Percentiles rank a stretch among this genome's conserved stretches.
phyloP scores from a whole-genome alignment of 2,888 invertebrate species.

The Drosophila greeni region DNA sequence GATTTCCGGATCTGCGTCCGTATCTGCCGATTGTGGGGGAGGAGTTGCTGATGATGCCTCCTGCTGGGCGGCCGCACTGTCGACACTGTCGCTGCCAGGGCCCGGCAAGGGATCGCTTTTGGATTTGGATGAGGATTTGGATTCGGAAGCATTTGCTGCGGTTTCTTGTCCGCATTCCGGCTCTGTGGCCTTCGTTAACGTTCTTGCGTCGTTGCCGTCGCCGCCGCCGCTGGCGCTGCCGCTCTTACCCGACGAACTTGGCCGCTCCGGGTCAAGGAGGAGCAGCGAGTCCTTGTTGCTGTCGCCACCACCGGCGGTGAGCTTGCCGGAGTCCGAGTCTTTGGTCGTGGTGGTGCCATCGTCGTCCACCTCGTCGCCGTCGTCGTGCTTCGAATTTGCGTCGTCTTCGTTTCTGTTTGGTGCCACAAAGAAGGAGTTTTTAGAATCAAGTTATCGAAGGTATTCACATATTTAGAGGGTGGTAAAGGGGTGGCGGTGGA shows the following conservation, averaged over 20 bases:
- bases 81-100: slow-evolving; percentile 56
- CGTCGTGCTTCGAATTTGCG: slow-evolving; percentile 79
- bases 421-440: neutral
- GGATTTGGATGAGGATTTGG: slow-evolving; percentile 34
- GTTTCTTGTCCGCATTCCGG: slow-evolving; percentile 24
- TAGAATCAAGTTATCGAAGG: neutral
- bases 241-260: slow-evolving; percentile 79
- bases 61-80: slow-evolving; percentile 44
- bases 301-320: slow-evolving; percentile 72
- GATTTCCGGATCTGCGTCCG: slow-evolving; percentile 21
- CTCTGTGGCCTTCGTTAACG: slow-evolving; percentile 49
- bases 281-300: slow-evolving; percentile 76
- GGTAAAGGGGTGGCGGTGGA: neutral
- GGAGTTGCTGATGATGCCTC: slow-evolving; percentile 45
- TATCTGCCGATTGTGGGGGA: slow-evolving; percentile 54
- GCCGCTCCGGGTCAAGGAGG: slow-evolving; percentile 78
- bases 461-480: neutral
- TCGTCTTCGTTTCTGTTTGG: slow-evolving; percentile 77
- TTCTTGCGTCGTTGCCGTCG: slow-evolving; percentile 33
- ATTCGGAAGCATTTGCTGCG: slow-evolving; percentile 28
- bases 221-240: slow-evolving; percentile 28
- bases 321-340: slow-evolving; percentile 79
- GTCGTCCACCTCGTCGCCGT: slow-evolving; percentile 79
- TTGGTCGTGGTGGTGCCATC: slow-evolving; percentile 79
- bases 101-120: slow-evolving; percentile 50